Conservation (phyloP, 1,140 invertebrate species). For the Holcopasites calliopsidis region DNA sequence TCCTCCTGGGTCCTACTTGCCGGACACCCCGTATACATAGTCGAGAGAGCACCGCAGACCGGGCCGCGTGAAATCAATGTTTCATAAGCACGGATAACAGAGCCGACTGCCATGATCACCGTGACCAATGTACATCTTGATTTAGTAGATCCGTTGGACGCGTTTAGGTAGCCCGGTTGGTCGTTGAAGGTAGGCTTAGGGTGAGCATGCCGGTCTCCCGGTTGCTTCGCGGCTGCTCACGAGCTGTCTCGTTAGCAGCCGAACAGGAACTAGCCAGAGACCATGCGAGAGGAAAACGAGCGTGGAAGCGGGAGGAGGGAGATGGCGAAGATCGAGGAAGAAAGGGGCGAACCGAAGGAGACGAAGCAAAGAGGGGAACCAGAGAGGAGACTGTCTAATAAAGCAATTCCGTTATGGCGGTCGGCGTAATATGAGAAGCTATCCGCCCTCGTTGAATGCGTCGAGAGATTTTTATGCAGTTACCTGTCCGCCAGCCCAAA, state of each 20-base stretch:
- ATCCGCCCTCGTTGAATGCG: constrained; percentile 67
- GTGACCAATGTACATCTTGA: constrained; percentile 81
- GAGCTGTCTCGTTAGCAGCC: constrained; percentile 77
- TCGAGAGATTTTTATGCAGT: constrained; percentile 61
- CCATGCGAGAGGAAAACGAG: background rate
- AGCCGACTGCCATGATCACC: constrained; percentile 74
- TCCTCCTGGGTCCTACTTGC: constrained; percentile 26
- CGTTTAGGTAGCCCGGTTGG: constrained; percentile 68
- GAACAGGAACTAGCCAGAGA: constrained; percentile 53
- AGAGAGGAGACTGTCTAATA: constrained; percentile 70
- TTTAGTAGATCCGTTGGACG: constrained; percentile 77
- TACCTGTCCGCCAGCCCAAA: constrained; percentile 54
- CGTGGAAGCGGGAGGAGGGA: constrained; percentile 53
- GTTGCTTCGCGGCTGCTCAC: constrained; percentile 67
- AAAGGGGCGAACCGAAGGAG: constrained; percentile 44
- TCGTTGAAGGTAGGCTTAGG: constrained; percentile 65
- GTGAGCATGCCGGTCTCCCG: constrained; percentile 60
- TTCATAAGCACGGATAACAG: constrained; percentile 78
- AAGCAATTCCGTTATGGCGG: constrained; percentile 78
- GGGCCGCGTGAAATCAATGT: constrained; percentile 79
- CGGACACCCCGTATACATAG: constrained; percentile 70
- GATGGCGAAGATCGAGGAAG: constrained; percentile 24
- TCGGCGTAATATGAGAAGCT: constrained; percentile 78
- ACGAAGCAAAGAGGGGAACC: background rate
- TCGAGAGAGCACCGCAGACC: constrained; percentile 66